Conservation (phyloP, 2,113 vertebrate species). For the Antechinus stuartii region DNA sequence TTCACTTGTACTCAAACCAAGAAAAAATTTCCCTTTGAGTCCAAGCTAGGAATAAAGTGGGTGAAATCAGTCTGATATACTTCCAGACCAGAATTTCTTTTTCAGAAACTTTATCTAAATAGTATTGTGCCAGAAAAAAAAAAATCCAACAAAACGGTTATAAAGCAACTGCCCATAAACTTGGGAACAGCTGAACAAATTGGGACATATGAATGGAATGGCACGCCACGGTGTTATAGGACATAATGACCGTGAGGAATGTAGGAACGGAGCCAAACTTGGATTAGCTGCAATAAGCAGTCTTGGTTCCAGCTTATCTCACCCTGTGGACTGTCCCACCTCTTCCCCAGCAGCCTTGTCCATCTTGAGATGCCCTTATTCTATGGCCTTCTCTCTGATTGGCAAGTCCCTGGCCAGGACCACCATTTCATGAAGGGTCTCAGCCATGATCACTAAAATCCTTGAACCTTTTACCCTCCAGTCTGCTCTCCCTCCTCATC, state of each 20-base stretch:
- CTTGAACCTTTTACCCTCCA: background rate
- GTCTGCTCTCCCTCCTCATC: background rate
- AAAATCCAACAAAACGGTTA: background rate
- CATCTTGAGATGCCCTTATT: background rate
- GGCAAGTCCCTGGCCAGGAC: background rate
- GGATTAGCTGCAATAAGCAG: background rate
- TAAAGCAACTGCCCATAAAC: background rate
- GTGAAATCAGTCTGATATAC: background rate
- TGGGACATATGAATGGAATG: background rate
- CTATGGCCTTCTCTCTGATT: background rate
- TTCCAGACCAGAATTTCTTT: background rate
- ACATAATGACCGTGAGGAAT: background rate
- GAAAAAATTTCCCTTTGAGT: background rate
- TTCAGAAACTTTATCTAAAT: background rate
- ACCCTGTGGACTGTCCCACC: background rate
- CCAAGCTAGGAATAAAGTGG: background rate
- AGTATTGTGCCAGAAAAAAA: background rate
- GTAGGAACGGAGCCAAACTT: background rate
- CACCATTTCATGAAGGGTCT: background rate
- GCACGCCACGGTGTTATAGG: background rate
- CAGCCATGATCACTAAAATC: background rate
- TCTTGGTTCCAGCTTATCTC: background rate
- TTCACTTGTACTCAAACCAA: background rate
- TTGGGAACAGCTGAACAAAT: constrained; percentile 3
- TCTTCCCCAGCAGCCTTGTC: background rate